Evolutionary conservation across 2,113 vertebrate species (phyloP), one percentile per base, ranked within the genome.

Genomic region (western clawed frog (Xenopus tropicalis)): DNA sequence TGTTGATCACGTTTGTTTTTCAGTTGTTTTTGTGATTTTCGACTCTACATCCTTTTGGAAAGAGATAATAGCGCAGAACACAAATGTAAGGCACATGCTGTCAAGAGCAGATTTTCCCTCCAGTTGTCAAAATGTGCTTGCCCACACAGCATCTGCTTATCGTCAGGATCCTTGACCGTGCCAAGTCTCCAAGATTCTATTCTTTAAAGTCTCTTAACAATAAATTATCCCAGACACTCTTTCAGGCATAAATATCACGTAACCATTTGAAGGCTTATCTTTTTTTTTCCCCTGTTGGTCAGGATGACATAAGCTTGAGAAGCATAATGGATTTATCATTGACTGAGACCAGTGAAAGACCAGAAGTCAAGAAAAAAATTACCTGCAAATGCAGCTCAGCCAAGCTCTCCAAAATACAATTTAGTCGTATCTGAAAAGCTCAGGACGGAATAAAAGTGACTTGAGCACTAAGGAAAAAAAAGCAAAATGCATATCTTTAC

Each of bases 131-230:
- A 57, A 46, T 54, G 19, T 54, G 44, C 57, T 69, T 69, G 66
- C 59, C 73, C 73, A 63, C 66, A 69, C 16, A 76, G 66, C 73
- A 76, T 76, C 73, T 76, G 73, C 72, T 74, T 61, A 25, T 68
- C 72, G 61, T 74, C 65, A 74, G 43, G 64, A 74, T 37, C 22
- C 56, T 46, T 23, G 44, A 59, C 20, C 44, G 22, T 74, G 72
- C 72, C 72, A 74, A 74, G 16, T n/a, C 24, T 61, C 23, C 68
- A 68, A 44, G 42, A 74, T 37, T n/a, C 43, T 22, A 12, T 43
- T 67, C 25, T 24, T 59, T 61, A 21, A 59, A 74, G 37, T 22
- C 42, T 74, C 72, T 29, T 25, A 61, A 68, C 24, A 65, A 66
- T 66, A 58, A 57, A 43, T 65, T 37, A 37, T 43, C 37, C 16